Conservation (phyloP, 2,888 invertebrate genomes). For the Caenorhabditis sp. region DNA sequence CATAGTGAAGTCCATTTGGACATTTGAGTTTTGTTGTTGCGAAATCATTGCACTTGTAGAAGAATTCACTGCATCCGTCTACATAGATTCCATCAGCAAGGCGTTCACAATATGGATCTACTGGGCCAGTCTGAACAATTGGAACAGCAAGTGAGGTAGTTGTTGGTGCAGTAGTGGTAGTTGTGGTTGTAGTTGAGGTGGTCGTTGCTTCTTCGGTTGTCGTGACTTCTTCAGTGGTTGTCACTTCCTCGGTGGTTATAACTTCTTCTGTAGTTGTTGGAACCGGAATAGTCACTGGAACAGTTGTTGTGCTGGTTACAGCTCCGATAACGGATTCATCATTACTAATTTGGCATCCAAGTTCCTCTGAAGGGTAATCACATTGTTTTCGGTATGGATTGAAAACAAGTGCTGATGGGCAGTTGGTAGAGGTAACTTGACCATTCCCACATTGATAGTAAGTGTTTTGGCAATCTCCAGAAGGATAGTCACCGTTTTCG, state of each 20-base stretch:
- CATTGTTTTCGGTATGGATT: conserved; percentile 47
- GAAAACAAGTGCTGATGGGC: conserved; percentile 41
- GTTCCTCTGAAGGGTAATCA: conserved; percentile 33
- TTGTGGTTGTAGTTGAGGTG: conserved; percentile 3
- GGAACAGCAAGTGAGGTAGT: conserved; percentile 5
- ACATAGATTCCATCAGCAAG: conserved; percentile 46
- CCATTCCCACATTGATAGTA: conserved; percentile 42
- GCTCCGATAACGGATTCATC: conserved; percentile 1
- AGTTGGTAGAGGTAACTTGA: conserved; percentile 13
- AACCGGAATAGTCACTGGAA: neutral
- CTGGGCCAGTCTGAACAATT: neutral
- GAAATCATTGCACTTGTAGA: conserved; percentile 33
- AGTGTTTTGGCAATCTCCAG: conserved; percentile 23
- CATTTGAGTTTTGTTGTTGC: conserved; percentile 40
- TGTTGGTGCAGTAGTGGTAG: neutral
- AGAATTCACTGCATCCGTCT: conserved; percentile 25
- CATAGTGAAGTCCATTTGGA: conserved; percentile 54
- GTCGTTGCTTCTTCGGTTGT: neutral
- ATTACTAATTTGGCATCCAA: conserved; percentile 12
- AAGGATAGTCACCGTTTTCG: conserved; percentile 38
- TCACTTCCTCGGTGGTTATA: neutral
- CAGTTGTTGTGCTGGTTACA: conserved; percentile 1
- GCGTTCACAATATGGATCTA: conserved; percentile 37
- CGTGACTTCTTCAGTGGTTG: neutral
- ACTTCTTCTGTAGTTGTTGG: neutral